Base-by-base conservation (phyloP, 2,888 invertebrate genomes). In the Eledone cirrhosa region DNA sequence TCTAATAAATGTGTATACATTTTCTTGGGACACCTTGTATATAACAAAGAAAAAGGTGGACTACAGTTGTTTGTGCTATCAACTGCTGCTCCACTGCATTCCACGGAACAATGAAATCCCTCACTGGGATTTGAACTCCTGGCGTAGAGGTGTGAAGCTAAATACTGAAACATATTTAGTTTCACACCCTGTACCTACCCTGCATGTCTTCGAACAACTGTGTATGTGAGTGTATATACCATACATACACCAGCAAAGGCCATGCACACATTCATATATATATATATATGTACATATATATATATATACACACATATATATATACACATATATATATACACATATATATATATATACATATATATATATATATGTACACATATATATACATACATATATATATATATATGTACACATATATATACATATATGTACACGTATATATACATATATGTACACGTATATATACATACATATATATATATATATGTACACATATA, bases 401-500 rank as follows among this genome's bases (percentile, higher is more conserved):
- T 53, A 1, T 53, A 22, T 53, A 53, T 77, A 41, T 65, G 33
- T 41, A 53, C 59, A 53, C 13, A 48, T 47, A n/a, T 72, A 69
- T 16, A 77, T 69, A 69, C 31, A 69, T 4, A 69, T 69, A 69
- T 8, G 27, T 8, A 69, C 27, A 69, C 27, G 19, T 22, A 69
- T 69, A 69, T 69, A 69, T 69, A 69, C 27, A 69, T 69, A 69
- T 69, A 69, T 69, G 31, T 5, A 72, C 27, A 31, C 27, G 27
- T 69, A 31, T 31, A 69, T 69, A 31, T n/a, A 69, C 27, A 31
- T 69, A 69, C 7, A 16, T 69, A 69, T 69, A 31, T 69, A 69
- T 72, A 33, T 72, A 72, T 72, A 33, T 72, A 72, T 31, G 29
- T 72, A 72, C 29, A 33, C 16, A 72, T 72, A 33, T 72, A 72